A percentile compares a stretch with the other conserved stretches of the same genome.
Conservation (phyloP, 2,113 vertebrate genomes). For the Acrocephalus arundinaceus region DNA sequence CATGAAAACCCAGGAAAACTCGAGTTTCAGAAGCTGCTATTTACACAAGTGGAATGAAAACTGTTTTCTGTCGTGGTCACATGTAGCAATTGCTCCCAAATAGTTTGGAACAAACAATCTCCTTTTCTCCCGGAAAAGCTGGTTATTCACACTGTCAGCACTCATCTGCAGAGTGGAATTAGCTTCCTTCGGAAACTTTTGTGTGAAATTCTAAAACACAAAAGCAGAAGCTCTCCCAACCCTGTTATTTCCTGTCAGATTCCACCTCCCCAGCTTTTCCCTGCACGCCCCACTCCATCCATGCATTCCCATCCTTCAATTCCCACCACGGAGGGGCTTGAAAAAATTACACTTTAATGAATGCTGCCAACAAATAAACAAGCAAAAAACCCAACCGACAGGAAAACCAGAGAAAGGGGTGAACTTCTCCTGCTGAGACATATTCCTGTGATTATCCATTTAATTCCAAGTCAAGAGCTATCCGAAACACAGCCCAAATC, state of each 20-base stretch:
- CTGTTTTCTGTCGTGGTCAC: accelerated
- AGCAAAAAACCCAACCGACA: not conserved
- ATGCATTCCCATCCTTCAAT: not conserved
- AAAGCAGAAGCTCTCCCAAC: not conserved
- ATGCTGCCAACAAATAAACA: not conserved
- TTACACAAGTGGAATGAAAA: not conserved
- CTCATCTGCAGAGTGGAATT: not conserved
- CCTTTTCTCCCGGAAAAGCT: not conserved
- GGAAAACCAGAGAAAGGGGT: not conserved
- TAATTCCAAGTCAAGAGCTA: not conserved
- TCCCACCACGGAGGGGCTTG: not conserved
- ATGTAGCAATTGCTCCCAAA: not conserved
- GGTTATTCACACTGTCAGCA: not conserved
- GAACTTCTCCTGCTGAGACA: not conserved
- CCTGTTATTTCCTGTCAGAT: not conserved
- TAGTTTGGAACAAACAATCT: not conserved
- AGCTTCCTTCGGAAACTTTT: not conserved
- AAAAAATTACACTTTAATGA: not conserved
- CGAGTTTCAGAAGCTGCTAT: not conserved
- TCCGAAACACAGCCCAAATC: not conserved
- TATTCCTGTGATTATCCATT: not conserved
- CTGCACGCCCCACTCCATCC: not conserved
- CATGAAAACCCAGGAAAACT: not conserved
- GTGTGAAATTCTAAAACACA: not conserved
- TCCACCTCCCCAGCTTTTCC: not conserved